Base-by-base conservation (phyloP, 2,888 invertebrate species). In the Esperia sulphurella region DNA sequence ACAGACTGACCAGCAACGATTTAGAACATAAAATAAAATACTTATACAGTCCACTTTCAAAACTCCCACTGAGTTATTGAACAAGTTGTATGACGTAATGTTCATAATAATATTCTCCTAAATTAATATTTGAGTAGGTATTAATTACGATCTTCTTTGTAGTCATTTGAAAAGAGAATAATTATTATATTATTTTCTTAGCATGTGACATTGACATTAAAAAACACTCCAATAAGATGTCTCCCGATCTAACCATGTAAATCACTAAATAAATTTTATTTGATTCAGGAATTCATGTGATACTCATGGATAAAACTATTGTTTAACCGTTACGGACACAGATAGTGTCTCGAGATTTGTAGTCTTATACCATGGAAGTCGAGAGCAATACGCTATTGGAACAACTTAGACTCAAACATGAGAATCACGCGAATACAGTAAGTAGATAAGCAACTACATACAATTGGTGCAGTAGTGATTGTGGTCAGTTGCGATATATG, bases 351-450 rank as follows among this genome's bases (percentile, higher is more conserved):
- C 50, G 50, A 55, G 42, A 46, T 57, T 60, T 10, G 45, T 56
- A 53, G 41, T 38, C 31, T 31, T 58, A 53, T 58, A 71, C 14
- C 51, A 86, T 86, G 85, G 84, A 83, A 57, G 69, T 71, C 31
- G 83, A 79, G 52, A 83, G 76, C 67, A 71, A 64, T 51, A 67
- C 57, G 46, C 56, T 79, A 28, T 52, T 84, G 48, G 69, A 78
- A 57, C 73, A 75, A 60, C 65, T 83, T 51, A 68, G 71, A 50
- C 48, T 69, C 41, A 80, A 76, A 59, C 78, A 82, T 62, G 77
- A 75, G 43, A 74, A 76, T 62, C 69, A 64, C 33, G 53, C 64
- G 31, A 72, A 68, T 57, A 49, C 57, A 31, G 74, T 77, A 57
- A 71, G 76, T 68, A 55, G 21, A 21, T 2, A 21, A 5, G 5